Percentiles rank a stretch among this genome's conserved stretches.
These are phyloP conservation scores for Cordilura impudica DNA, from an alignment of 2,888 invertebrate species.

Conservation along the genomic window DNA sequence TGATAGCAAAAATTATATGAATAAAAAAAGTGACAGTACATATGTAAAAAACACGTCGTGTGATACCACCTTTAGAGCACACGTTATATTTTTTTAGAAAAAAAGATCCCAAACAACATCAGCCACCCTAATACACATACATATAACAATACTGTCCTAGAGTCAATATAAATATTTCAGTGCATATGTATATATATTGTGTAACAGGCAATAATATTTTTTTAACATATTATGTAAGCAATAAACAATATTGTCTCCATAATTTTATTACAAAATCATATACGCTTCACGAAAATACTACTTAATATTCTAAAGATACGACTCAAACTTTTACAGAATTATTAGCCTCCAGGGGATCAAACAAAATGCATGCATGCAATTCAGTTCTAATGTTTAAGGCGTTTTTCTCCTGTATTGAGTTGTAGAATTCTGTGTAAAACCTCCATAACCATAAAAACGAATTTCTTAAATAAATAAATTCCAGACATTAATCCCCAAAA, in stretches of 20 bases:
- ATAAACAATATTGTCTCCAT: not conserved
- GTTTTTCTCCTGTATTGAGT: no score
- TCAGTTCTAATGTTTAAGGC: slow-evolving; percentile 44
- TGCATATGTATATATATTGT: no score
- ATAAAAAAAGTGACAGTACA: no score
- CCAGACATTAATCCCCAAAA: slow-evolving; percentile 39
- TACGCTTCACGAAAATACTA: not conserved
- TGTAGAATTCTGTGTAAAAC: not conserved
- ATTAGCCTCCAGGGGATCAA: slow-evolving; percentile 52
- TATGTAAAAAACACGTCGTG: no score
- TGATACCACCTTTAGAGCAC: no score
- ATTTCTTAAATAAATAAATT: slow-evolving; percentile 28
- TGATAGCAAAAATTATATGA: no score
- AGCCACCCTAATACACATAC: no score
- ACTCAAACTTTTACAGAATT: slow-evolving; percentile 40
- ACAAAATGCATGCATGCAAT: slow-evolving; percentile 42
- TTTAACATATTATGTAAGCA: not conserved
- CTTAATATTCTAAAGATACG: slow-evolving; percentile 44
- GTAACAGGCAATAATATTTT: no score
- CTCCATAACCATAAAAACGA: slow-evolving; percentile 4
- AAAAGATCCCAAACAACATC: no score
- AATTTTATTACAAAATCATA: not conserved
- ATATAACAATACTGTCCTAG: no score
- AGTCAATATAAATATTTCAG: no score
- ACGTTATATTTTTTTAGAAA: no score